phyloP scores from a whole-genome alignment of 2,797 vertebrate species.

The Clangula hyemalis region DNA sequence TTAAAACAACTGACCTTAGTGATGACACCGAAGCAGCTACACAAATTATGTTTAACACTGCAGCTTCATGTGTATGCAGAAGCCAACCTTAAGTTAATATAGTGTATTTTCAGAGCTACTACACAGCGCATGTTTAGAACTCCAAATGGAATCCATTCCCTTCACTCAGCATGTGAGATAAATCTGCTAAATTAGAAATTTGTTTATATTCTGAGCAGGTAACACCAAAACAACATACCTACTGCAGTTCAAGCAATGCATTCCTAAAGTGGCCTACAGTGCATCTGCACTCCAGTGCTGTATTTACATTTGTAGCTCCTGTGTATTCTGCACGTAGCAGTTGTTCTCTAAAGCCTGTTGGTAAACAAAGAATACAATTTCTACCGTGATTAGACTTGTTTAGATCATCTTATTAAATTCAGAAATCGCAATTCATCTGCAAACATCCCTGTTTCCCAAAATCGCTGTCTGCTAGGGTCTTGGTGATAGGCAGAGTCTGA shows the following conservation, averaged over 20 bases:
- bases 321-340: neutral
- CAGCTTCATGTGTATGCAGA: constrained; percentile 27
- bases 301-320: constrained; percentile 8
- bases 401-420: neutral
- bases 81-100: constrained; percentile 18
- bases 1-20: neutral
- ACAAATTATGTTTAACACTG: constrained; percentile 12
- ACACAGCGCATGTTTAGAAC: neutral
- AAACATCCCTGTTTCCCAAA: neutral
- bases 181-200: constrained; percentile 33
- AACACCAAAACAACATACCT: constrained; percentile 22
- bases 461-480: neutral
- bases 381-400: neutral
- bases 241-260: neutral
- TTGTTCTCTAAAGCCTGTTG: neutral
- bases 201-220: constrained; percentile 64
- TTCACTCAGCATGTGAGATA: neutral
- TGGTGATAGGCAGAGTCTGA: neutral
- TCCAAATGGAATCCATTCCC: constrained; percentile 36
- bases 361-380: neutral
- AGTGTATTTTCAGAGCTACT: constrained; percentile 18
- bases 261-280: neutral
- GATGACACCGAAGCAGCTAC: neutral
- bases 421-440: neutral
- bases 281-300: neutral